These are phyloP conservation scores for Miltochrista miniata DNA, from an alignment of 2,888 invertebrate species.

Conservation along the genomic window DNA sequence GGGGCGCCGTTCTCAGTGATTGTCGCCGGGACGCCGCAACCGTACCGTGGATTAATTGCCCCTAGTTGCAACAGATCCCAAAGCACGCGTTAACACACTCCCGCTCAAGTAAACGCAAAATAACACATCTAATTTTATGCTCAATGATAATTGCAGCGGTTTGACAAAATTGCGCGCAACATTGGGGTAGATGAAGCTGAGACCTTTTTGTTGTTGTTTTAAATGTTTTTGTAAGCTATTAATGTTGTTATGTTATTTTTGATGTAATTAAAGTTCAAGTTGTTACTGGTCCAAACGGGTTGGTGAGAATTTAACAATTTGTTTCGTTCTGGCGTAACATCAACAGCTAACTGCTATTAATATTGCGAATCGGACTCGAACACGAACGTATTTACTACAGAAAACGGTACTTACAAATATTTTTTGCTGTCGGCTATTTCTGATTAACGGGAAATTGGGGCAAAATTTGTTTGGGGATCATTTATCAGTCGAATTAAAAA, in stretches of 20 bases:
- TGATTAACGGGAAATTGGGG: too few species aligned
- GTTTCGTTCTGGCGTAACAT: too few species aligned
- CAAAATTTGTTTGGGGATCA: too few species aligned
- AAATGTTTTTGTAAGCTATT: background rate
- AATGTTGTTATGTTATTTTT: background rate
- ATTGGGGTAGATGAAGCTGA: background rate
- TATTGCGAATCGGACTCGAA: too few species aligned
- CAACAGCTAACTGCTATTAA: too few species aligned
- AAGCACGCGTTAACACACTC: constrained; percentile 70
- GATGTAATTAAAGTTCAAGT: background rate
- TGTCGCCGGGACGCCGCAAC: constrained; percentile 66
- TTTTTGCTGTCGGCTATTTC: too few species aligned
- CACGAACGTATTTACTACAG: too few species aligned
- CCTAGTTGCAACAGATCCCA: constrained; percentile 70
- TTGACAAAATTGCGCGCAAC: constrained; percentile 30
- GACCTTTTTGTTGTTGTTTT: background rate
- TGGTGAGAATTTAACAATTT: background rate
- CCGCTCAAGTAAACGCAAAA: constrained; percentile 70
- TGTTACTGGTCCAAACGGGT: too few species aligned
- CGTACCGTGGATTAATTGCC: constrained; percentile 70
- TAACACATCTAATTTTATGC: constrained; percentile 75
- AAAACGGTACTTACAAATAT: too few species aligned
- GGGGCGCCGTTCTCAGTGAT: constrained; percentile 74
- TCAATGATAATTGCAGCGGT: constrained; percentile 60
- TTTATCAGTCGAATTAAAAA: too few species aligned